Conservation (phyloP, 2,888 invertebrate species). For the Buathra laborator region DNA sequence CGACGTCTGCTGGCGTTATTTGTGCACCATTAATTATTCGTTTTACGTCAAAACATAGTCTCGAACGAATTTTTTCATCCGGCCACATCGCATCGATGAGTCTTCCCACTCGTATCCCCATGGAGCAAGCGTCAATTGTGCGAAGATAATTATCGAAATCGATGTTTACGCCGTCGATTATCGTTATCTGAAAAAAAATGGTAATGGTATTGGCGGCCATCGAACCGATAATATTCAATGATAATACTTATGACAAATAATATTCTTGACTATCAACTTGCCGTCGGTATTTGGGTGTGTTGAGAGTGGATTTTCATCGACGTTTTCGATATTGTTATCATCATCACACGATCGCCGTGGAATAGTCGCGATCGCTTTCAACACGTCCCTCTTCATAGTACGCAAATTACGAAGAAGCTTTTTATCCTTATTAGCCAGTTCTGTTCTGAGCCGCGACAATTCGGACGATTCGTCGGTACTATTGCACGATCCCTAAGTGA, state of each 20-base stretch:
- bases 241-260: not conserved
- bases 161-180: not conserved
- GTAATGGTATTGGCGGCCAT: not conserved
- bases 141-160: not conserved
- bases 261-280: not conserved
- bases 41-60: not conserved
- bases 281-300: not conserved
- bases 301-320: not conserved
- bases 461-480: not conserved
- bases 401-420: not conserved
- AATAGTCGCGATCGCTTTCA: not conserved
- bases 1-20: not conserved
- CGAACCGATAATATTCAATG: not conserved
- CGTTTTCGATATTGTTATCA: not conserved
- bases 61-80: not conserved
- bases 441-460: not conserved
- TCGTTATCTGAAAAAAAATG: not conserved
- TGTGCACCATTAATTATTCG: not conserved
- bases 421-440: not conserved
- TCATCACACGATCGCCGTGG: not conserved
- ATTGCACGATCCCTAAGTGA: not conserved
- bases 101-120: constrained; percentile 4
- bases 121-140: not conserved
- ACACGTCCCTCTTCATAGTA: not conserved
- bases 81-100: not conserved